These are phyloP conservation scores for Drosophila albomicans DNA, from an alignment of 1,140 invertebrate genomes.

Conservation along the genomic window DNA sequence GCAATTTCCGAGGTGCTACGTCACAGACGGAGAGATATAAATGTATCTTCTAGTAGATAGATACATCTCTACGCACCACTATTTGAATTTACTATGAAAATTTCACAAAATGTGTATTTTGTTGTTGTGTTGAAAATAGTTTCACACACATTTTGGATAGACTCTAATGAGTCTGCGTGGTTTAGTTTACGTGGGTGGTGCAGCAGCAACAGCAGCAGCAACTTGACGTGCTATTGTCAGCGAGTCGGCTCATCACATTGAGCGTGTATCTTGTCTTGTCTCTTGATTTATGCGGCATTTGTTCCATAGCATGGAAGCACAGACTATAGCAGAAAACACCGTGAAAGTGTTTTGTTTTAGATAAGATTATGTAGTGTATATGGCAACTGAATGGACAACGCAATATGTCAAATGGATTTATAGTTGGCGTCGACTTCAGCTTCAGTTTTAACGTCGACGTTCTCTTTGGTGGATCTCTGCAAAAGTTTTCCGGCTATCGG, in stretches of 20 bases:
- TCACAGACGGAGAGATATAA: conserved; percentile 32
- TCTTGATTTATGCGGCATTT: conserved; percentile 63
- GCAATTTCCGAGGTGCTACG: conserved; percentile 50
- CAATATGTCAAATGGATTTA: conserved; percentile 79
- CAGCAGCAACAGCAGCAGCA: conserved; percentile 35
- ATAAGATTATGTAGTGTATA: conserved; percentile 68
- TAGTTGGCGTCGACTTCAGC: conserved; percentile 55
- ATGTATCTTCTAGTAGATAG: conserved; percentile 29
- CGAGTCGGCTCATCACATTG: conserved; percentile 56
- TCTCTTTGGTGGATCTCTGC: conserved; percentile 32
- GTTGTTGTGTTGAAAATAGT: conserved; percentile 1
- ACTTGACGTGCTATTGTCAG: conserved; percentile 78
- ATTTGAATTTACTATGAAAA: background rate
- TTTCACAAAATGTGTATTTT: conserved; percentile 11
- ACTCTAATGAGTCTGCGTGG: conserved; percentile 36
- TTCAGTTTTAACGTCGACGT: conserved; percentile 7
- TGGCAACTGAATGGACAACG: conserved; percentile 43
- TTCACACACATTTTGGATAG: conserved; percentile 27
- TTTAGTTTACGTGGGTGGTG: conserved; percentile 41
- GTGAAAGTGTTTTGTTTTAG: conserved; percentile 78
- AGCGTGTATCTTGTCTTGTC: conserved; percentile 26
- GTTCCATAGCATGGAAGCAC: conserved; percentile 38
- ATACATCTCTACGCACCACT: background rate
- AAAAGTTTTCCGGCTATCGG: conserved; percentile 66
- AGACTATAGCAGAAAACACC: conserved; percentile 22